Conservation (phyloP, 1,140 invertebrate species). For the Zelostemma sp. region DNA sequence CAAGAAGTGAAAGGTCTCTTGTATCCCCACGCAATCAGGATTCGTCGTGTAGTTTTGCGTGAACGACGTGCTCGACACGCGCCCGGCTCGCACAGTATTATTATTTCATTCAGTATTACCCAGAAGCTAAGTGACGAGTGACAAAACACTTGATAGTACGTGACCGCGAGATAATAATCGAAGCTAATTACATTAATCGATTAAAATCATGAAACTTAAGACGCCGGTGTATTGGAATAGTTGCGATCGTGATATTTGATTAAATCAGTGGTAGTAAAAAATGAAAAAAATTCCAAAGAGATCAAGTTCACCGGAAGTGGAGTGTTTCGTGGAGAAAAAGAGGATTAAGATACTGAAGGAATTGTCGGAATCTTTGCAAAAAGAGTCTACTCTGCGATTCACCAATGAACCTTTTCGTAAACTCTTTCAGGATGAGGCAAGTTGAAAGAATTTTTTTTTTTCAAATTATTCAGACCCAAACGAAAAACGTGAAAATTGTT, state of each 20-base stretch:
- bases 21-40: conserved; percentile 53
- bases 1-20: conserved; percentile 66
- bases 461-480: too few relatives aligned
- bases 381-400: conserved; percentile 70
- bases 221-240: too few relatives aligned
- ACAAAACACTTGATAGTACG: conserved; percentile 3
- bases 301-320: conserved; percentile 78
- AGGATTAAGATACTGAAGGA: conserved; percentile 73
- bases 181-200: too few relatives aligned
- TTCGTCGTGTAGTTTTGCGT: conserved; percentile 37
- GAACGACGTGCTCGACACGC: conserved; percentile 27
- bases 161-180: too few relatives aligned
- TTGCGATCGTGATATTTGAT: too few relatives aligned
- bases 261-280: too few relatives aligned
- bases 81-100: conserved; percentile 35
- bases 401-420: conserved; percentile 74
- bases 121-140: conserved; percentile 25
- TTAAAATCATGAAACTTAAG: too few relatives aligned
- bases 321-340: conserved; percentile 73
- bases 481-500: too few relatives aligned
- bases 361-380: conserved; percentile 74
- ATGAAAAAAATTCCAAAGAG: neutral
- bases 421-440: conserved; percentile 78
- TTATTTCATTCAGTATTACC: conserved; percentile 41
- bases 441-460: too few relatives aligned